These are phyloP conservation scores for Eristalis pertinax DNA, from an alignment of 2,888 invertebrate genomes.

Conservation along the genomic window DNA sequence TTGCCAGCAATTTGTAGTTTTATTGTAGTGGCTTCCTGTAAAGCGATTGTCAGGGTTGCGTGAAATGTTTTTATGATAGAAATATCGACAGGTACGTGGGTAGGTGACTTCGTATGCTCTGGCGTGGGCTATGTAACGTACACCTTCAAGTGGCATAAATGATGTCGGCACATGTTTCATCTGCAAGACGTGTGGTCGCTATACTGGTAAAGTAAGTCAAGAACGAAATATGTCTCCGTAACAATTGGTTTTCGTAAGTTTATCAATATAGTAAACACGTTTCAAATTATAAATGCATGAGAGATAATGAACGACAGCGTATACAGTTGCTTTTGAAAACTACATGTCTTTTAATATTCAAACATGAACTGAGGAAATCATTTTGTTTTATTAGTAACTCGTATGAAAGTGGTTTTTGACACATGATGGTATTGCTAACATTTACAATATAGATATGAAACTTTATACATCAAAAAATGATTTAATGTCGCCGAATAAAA, in stretches of 20 bases:
- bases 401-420: slow-evolving; percentile 44
- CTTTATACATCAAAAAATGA: neutral
- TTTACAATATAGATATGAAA: neutral
- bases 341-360: neutral
- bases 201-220: slow-evolving; percentile 29
- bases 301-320: neutral
- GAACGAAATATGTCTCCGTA: slow-evolving; percentile 42
- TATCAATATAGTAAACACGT: slow-evolving; percentile 55
- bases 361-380: slow-evolving; percentile 2
- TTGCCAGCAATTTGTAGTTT: slow-evolving; percentile 71
- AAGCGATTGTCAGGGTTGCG: slow-evolving; percentile 69
- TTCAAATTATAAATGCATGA: slow-evolving; percentile 33
- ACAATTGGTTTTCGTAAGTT: slow-evolving; percentile 45
- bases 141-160: slow-evolving; percentile 68
- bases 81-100: slow-evolving; percentile 58
- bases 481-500: neutral
- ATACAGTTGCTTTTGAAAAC: slow-evolving; percentile 6
- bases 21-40: slow-evolving; percentile 71
- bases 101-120: slow-evolving; percentile 44
- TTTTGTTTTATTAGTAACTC: slow-evolving; percentile 20
- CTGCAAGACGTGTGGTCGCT: slow-evolving; percentile 70
- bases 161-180: slow-evolving; percentile 70
- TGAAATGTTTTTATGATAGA: slow-evolving; percentile 71
- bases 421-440: slow-evolving; percentile 11
- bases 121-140: slow-evolving; percentile 48